phyloP scores from a whole-genome alignment of 2,888 invertebrate genomes.

The Mythimna loreyi region DNA sequence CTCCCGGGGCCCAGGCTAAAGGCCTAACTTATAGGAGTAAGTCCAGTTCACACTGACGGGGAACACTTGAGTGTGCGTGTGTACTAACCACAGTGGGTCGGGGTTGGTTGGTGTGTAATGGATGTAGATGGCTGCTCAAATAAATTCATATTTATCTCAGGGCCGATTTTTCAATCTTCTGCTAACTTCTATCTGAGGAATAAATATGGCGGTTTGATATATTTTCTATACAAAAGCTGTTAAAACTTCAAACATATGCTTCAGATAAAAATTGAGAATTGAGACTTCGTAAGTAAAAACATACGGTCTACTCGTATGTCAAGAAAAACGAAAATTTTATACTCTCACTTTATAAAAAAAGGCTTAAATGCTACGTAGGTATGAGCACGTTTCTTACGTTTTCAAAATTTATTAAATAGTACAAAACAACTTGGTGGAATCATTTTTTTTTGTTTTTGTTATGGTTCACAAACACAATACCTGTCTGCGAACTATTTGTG shows the following conservation, averaged over 20 bases:
- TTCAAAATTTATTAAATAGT: background rate
- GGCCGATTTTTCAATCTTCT: too few species aligned
- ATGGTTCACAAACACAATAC: background rate
- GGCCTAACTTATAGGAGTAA: constrained; percentile 83
- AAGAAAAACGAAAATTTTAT: background rate
- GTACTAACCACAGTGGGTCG: constrained; percentile 78
- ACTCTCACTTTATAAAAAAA: background rate
- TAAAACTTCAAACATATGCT: too few species aligned
- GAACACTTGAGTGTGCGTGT: constrained; percentile 79
- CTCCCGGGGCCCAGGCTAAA: constrained; percentile 61
- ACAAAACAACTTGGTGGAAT: background rate
- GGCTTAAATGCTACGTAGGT: too few species aligned
- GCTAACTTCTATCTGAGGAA: too few species aligned
- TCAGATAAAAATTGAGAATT: too few species aligned
- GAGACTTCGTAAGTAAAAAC: background rate
- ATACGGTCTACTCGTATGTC: too few species aligned
- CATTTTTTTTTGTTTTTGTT: background rate
- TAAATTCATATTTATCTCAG: too few species aligned
- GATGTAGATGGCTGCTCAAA: constrained; percentile 44
- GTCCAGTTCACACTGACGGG: constrained; percentile 79
- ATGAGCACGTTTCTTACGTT: too few species aligned
- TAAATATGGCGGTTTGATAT: too few species aligned
- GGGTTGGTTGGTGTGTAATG: constrained; percentile 65
- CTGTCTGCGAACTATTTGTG: background rate
- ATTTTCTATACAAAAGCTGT: too few species aligned